Percentiles rank a stretch among this genome's conserved stretches.
phyloP scores from a whole-genome alignment of 1,140 invertebrate species.

The Neodiprion virginianus region DNA sequence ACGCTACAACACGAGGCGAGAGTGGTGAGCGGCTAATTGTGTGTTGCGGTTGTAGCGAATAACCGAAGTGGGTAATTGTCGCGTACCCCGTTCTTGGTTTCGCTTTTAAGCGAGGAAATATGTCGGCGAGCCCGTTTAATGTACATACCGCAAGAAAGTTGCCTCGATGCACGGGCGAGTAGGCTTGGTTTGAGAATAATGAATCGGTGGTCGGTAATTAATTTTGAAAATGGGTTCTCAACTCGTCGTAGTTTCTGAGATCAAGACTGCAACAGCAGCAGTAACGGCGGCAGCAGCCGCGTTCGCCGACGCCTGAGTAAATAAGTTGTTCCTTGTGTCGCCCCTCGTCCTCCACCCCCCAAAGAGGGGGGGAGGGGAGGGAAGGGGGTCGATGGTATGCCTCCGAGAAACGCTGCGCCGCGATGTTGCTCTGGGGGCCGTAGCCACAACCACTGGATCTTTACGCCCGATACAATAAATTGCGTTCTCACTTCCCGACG shows the following conservation, averaged over 20 bases:
- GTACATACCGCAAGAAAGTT: no score
- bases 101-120: no score
- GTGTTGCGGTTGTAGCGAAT: no score
- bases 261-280: no score
- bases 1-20: no score
- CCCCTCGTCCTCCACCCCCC: not conserved
- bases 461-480: not conserved
- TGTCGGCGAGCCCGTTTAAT: no score
- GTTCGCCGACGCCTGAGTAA: not conserved
- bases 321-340: not conserved
- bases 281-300: not conserved
- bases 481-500: slow-evolving; percentile 4
- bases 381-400: not conserved
- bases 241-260: slow-evolving; percentile 23
- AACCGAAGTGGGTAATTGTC: no score
- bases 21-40: no score
- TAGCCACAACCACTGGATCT: not conserved
- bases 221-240: slow-evolving; percentile 35
- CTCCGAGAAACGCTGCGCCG: not conserved
- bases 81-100: no score
- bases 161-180: slow-evolving; percentile 16
- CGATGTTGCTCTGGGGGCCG: no score
- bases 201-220: slow-evolving; percentile 31
- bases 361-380: not conserved
- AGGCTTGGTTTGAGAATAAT: slow-evolving; percentile 26